phyloP scores from a whole-genome alignment of 2,797 vertebrate genomes.

The Acrocephalus scirpaceus region DNA sequence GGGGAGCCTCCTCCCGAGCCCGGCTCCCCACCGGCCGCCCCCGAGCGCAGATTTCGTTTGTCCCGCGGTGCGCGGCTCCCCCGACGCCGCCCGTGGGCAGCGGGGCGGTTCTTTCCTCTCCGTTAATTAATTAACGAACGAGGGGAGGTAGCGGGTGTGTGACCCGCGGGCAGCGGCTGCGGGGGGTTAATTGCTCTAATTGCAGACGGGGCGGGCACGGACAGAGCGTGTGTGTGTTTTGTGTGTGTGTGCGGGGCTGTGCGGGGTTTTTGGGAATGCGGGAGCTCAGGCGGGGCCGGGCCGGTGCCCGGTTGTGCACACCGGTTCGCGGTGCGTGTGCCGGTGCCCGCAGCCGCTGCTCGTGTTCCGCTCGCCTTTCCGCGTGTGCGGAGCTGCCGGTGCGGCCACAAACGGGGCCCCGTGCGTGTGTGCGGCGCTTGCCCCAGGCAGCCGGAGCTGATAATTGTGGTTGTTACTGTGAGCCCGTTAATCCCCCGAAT shows the following conservation, averaged over 20 bases:
- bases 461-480: conserved; percentile 71
- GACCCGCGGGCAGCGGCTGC: neutral
- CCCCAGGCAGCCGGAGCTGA: conserved; percentile 29
- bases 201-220: neutral
- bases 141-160: neutral
- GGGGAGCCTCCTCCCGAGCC: accelerated
- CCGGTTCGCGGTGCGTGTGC: accelerated
- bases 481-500: conserved; percentile 67
- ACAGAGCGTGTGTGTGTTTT: accelerated
- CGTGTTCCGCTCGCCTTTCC: accelerated
- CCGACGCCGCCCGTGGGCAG: neutral
- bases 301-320: accelerated
- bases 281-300: neutral
- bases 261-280: accelerated
- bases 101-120: accelerated
- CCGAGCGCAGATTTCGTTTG: neutral
- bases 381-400: accelerated
- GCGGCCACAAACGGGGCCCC: neutral
- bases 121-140: neutral
- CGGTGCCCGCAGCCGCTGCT: accelerated
- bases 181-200: neutral
- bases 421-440: neutral
- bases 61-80: neutral
- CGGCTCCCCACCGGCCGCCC: neutral
- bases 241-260: neutral